Base-by-base conservation (phyloP, 2,113 vertebrate genomes). In the Albula goreensis region DNA sequence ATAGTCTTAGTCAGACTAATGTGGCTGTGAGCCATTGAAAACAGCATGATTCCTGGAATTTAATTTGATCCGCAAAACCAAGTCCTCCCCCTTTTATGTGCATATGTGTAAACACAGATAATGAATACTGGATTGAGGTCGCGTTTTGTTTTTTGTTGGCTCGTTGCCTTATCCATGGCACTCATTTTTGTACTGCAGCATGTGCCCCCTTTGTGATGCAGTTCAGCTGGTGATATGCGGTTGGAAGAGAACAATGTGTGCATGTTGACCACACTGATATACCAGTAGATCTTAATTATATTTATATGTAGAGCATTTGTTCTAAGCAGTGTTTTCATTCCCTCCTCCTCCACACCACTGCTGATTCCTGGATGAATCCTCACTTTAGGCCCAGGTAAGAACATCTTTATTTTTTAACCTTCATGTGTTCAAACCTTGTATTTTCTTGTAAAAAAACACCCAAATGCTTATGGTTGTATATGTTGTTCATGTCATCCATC, bases 331-430 rank as follows among this genome's bases (percentile, higher is more conserved):
- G 50, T 5, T 81, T 92, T 91, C 91, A 92, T 91, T 3, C 17
- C 86, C 88, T 25, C 86, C 60, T 91, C 80, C 50, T 15, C 13
- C 83, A 50, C 52, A 15, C n/a, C 90, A 86, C 91, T 49, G 19
- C 89, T 93, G 89, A 89, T 85, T 89, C 80, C 83, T 17, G 85
- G 89, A 86, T 63, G 83, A 88, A 88, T 91, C 85, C 83, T n/a
- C 17, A 84, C 88, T 83, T 6, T 92, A 96, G 95, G 95, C 95
- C 50, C 95, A 96, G 95, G 95, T 96, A 93, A 95, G 93, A 90
- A 63, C 81, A 66, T 2, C 56, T 74, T 66, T 57, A 84, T 60
- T 86, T 86, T 83, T 56, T 83, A 17, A 53, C 87, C 77, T 78
- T 66, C n/a, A n/a, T 25, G 89, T 85, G 17, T 13, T 41, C 31